These are phyloP conservation scores for Alexandromys fortis DNA, from an alignment of 2,113 vertebrate species.

Conservation along the genomic window DNA sequence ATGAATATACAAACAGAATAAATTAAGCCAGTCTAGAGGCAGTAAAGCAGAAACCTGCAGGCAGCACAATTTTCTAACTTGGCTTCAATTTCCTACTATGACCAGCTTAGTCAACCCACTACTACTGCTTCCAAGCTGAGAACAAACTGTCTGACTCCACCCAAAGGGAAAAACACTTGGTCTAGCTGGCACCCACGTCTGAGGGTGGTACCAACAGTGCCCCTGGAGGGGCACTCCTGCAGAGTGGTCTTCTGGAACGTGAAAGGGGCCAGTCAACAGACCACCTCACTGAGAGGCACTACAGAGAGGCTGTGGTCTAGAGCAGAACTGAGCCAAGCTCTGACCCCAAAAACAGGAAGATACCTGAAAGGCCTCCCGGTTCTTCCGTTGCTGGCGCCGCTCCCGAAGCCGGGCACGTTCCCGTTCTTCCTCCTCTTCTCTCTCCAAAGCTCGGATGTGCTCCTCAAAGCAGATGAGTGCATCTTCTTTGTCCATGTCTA, in stretches of 20 bases:
- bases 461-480: slow-evolving; percentile 88
- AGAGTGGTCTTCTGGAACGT: background rate
- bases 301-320: background rate
- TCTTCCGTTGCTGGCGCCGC: slow-evolving; percentile 87
- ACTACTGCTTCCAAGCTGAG: background rate
- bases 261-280: background rate
- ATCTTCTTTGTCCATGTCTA: slow-evolving; percentile 89
- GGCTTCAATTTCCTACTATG: background rate
- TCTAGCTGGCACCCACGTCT: background rate
- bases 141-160: background rate
- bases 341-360: background rate
- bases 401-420: slow-evolving; percentile 85
- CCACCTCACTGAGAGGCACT: background rate
- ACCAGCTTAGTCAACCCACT: background rate
- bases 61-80: background rate
- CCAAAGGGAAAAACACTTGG: background rate
- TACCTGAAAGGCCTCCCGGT: slow-evolving; percentile 87
- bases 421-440: slow-evolving; percentile 86
- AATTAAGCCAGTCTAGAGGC: background rate
- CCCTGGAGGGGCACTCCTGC: background rate
- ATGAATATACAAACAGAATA: background rate
- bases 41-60: slow-evolving; percentile 20
- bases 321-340: background rate
- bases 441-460: slow-evolving; percentile 86
- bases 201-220: background rate